Base-by-base conservation (phyloP, 2,888 invertebrate genomes). In the Charanyca ferruginea region DNA sequence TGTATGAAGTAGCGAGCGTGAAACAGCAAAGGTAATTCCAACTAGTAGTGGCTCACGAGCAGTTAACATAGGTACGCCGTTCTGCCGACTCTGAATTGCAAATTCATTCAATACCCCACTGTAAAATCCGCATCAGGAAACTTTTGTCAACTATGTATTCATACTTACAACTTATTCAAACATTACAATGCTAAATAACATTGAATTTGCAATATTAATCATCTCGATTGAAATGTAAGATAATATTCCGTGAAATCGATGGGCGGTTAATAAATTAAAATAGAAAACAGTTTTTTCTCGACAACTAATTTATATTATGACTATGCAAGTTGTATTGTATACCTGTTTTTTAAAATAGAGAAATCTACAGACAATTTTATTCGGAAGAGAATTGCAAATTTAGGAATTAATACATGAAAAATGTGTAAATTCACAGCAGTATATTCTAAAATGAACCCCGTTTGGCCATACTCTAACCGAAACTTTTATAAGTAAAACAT, bases 1-100 rank as follows among this genome's bases (percentile, higher is more conserved):
- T 71, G 54, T 58, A 76, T 69, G 66, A 66, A 81, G 61, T 67
- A 76, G 63, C 67, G 48, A 75, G 22, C 77, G 69, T 79, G 67
- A 77, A 79, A 77, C 82, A 53, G 73, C 67, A 68, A 70, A 79
- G 67, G 77, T 76, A 79, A 73, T 79, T 81, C 57, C 49, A 62
- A 70, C 80, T 66, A 73, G 67, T 70, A 79, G 69, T 67, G 57
- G 74, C 70, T 80, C 66, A 69, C 75, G 70, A 77, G 65, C 71
- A 66, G 71, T 74, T 82, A 77, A 81, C 70, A n/a, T n/a, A n/a
- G n/a, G 82, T 81, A 62, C 66, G 59, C 57, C 62, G 67, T 73
- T 79, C 54, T 62, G 80, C 67, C 67, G 62, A 63, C 67, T 81
- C 69, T 73, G 82, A 73, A 80, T 79, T 79, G 73, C 80, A 80